Evolutionary conservation across 2,888 invertebrate genomes (phyloP), one percentile per base, ranked within the genome.

Genomic region (Microplitis manilae): DNA sequence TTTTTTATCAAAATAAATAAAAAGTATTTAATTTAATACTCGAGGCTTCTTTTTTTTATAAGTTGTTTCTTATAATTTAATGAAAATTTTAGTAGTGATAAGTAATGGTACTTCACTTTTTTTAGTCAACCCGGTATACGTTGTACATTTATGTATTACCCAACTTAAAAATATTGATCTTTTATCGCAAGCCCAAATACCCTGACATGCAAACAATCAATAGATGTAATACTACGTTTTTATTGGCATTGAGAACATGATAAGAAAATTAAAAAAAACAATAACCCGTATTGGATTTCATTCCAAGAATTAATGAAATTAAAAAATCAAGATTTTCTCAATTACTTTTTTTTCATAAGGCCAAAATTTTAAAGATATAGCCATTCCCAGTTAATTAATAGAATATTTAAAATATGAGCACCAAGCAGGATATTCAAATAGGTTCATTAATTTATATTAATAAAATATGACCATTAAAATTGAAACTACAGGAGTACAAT

Each of bases 151-250:
- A 7, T 30, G 61, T 71, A 73, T 50, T 70, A 20, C 20, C 59
- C 60, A 20, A 20, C 59, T 13, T 17, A 9, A 60, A 77, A 74
- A 41, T 65, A 41, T 64, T 59, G 74, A 68, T 73, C 64, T 40
- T 73, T 38, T 20, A 39, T 30, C 13, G 6, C 62, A 39, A 71
- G 17, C 5, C 59, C 7, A 62, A 50, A 50, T 50, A 50, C 50
- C 50, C 9, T 13, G 20, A 70, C 38, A 62, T 15, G 13, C n/a
- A 39, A 61, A 61, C 13, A 61, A 38, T n/a, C 13, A 59, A 61
- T 38, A n/a, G 13, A 38, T 71, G 13, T n/a, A 61, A 61, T 59
- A 30, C 30, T 59, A 30, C 30, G n/a, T 38, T 60, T 38, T 30
- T 30, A 30, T 30, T 30, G 30, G 30, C 30, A 30, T 30, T 30